Evolutionary conservation across 2,888 invertebrate genomes (phyloP).

Genomic region (Oligia fasciuncula): DNA sequence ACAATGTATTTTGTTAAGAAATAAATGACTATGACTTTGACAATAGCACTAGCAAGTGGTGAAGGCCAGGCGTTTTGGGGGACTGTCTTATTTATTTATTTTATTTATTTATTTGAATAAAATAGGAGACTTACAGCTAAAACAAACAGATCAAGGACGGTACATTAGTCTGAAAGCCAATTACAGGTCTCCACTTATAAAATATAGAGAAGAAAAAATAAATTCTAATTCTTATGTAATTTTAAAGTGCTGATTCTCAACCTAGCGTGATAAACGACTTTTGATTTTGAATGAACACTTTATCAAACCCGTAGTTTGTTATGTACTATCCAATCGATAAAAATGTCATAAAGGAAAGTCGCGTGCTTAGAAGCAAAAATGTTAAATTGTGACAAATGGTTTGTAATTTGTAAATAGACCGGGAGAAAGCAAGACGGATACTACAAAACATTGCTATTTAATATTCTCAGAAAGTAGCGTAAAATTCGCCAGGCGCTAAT

Average conservation of each 20-base stretch:
- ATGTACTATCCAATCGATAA: not conserved
- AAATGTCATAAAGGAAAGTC: not conserved
- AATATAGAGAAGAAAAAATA: no score
- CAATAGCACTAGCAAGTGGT: not conserved
- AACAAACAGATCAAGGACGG: no score
- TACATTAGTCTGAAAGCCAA: no score
- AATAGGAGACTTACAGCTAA: no score
- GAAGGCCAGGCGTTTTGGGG: no score
- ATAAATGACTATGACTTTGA: not conserved
- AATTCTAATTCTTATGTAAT: no score
- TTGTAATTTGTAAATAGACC: not conserved
- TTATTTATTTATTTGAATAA: no score
- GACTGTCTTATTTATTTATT: no score
- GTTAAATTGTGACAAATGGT: not conserved
- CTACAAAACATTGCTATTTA: constrained; percentile 3
- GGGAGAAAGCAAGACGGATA: constrained; percentile 36
- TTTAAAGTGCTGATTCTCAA: not conserved
- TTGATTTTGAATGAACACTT: not conserved
- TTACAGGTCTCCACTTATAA: no score
- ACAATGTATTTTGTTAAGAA: no score
- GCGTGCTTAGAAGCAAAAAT: not conserved
- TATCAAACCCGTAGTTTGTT: not conserved
- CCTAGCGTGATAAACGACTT: not conserved
- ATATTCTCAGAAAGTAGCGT: constrained; percentile 52
- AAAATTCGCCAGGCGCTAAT: constrained; percentile 47